These are phyloP conservation scores for Linyphia triangularis DNA, from an alignment of 2,888 invertebrate species.

Conservation along the genomic window DNA sequence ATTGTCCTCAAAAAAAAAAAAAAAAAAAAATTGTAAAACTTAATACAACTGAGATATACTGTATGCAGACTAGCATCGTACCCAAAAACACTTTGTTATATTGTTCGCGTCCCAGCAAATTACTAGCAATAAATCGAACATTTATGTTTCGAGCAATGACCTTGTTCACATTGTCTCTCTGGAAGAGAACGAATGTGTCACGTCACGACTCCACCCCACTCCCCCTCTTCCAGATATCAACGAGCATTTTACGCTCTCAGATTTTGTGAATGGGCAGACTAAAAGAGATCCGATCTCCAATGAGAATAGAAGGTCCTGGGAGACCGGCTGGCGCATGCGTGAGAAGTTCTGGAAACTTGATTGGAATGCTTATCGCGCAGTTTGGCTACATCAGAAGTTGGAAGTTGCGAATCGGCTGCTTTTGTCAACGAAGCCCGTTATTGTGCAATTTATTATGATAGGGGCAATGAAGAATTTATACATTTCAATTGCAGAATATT, in stretches of 20 bases:
- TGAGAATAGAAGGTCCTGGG: conserved; percentile 21
- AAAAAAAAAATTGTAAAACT: too few relatives aligned
- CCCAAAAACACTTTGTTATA: not conserved
- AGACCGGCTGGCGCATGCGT: conserved; percentile 42
- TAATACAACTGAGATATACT: too few relatives aligned
- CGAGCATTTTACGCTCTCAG: conserved; percentile 47
- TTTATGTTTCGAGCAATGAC: conserved; percentile 46
- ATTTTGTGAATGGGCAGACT: conserved; percentile 60
- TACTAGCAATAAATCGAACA: conserved; percentile 37
- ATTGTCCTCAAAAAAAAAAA: too few relatives aligned
- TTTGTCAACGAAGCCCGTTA: too few relatives aligned
- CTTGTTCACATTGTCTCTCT: conserved; percentile 51
- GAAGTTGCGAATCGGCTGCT: too few relatives aligned
- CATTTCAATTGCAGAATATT: too few relatives aligned
- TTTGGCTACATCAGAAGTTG: not conserved
- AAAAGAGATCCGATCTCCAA: conserved; percentile 26
- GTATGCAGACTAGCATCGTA: not conserved
- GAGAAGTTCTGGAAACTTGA: not conserved
- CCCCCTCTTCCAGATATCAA: conserved; percentile 26
- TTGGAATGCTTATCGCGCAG: not conserved
- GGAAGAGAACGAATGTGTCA: conserved; percentile 23
- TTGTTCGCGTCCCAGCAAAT: conserved; percentile 6
- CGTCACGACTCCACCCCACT: not conserved
- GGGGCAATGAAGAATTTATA: too few relatives aligned
- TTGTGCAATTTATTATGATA: too few relatives aligned